These are phyloP conservation scores for Arnoldichthys spilopterus DNA, from an alignment of 2,797 vertebrate species.

Conservation along the genomic window DNA sequence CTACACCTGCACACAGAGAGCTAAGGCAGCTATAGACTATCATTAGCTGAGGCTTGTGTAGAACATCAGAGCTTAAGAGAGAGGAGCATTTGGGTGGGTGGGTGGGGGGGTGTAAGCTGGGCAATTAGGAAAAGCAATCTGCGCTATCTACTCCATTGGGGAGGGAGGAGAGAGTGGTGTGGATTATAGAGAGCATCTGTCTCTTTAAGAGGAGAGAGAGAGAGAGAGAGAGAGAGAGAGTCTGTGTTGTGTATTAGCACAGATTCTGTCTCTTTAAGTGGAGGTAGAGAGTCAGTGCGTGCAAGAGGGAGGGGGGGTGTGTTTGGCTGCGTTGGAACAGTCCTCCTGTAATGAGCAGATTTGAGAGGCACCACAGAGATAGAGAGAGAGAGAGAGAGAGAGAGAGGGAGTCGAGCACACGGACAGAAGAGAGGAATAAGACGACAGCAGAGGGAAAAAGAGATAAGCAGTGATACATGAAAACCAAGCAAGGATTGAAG, in stretches of 20 bases:
- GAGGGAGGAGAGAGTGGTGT: not conserved
- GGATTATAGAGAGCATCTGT: not conserved
- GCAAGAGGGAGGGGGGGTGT: constrained; percentile 50
- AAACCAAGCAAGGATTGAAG: constrained; percentile 65
- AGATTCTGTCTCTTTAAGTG: constrained; percentile 54
- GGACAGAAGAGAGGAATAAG: constrained; percentile 66
- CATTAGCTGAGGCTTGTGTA: constrained; percentile 42
- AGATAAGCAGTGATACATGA: constrained; percentile 68
- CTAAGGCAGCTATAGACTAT: constrained; percentile 20
- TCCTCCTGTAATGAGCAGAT: constrained; percentile 83
- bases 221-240: constrained; percentile 37
- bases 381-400: constrained; percentile 33
- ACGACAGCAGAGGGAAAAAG: constrained; percentile 63
- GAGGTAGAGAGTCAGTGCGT: constrained; percentile 60
- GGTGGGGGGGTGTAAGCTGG: constrained; percentile 38
- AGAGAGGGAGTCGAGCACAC: constrained; percentile 59
- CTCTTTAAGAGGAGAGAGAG: constrained; percentile 40
- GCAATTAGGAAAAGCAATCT: constrained; percentile 51
- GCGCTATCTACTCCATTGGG: constrained; percentile 31
- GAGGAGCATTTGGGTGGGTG: constrained; percentile 33
- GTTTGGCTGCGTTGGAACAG: constrained; percentile 77
- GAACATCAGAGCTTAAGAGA: constrained; percentile 45
- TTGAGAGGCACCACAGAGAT: constrained; percentile 64
- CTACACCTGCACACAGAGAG: constrained; percentile 4
- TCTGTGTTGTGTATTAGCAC: constrained; percentile 58